Evolutionary conservation across 92 coral and sea anemone genomes (phyloP).

Genomic region (Epizoanthus scotinus): DNA sequence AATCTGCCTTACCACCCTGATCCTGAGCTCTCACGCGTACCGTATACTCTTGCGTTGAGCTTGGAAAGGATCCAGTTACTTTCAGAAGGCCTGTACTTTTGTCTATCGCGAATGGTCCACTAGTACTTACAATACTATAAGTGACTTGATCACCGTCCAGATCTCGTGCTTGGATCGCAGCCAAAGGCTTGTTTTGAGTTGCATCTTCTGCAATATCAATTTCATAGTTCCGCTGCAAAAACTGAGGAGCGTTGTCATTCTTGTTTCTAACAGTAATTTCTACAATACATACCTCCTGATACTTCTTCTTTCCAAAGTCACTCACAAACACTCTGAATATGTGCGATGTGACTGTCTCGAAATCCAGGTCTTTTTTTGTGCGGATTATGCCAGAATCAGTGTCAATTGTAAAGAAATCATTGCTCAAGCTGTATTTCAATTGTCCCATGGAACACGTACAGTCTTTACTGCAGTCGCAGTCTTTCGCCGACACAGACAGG

Average conservation of each 20-base stretch:
- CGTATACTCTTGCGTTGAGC: constrained; percentile 59
- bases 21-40: constrained; percentile 73
- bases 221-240: constrained; percentile 66
- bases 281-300: constrained; percentile 50
- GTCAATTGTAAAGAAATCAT: constrained; percentile 58
- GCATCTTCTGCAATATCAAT: constrained; percentile 90
- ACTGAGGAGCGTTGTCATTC: constrained; percentile 78
- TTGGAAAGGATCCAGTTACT: constrained; percentile 33
- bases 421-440: constrained; percentile 62
- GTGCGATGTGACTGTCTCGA: constrained; percentile 50
- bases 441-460: constrained; percentile 65
- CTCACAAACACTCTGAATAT: constrained; percentile 66
- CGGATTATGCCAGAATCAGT: constrained; percentile 70
- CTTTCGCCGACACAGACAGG: constrained; percentile 65
- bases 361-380: constrained; percentile 70
- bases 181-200: constrained; percentile 48
- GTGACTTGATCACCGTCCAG: constrained; percentile 64
- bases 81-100: constrained; percentile 64
- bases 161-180: constrained; percentile 89
- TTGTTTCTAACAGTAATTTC: constrained; percentile 52
- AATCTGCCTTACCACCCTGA: not conserved
- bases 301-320: constrained; percentile 62
- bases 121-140: constrained; percentile 47
- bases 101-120: constrained; percentile 44
- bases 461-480: constrained; percentile 72